A percentile compares a stretch with the other conserved stretches of the same genome.
Conservation (phyloP, 2,888 invertebrate species). For the Stegana nigrithorax region DNA sequence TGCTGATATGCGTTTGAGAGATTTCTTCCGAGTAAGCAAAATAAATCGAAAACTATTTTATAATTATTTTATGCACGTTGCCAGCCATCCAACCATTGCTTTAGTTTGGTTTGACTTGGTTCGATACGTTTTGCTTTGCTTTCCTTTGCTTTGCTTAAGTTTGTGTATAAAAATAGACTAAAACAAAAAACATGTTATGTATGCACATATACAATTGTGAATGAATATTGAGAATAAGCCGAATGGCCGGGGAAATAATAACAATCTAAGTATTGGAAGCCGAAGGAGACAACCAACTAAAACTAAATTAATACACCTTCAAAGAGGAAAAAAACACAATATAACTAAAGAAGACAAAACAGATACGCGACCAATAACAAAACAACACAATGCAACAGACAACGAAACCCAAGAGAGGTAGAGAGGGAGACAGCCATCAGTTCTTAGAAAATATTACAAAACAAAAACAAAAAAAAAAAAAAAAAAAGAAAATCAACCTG, state of each 20-base stretch:
- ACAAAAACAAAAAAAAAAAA: too few relatives aligned
- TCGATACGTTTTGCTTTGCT: too few relatives aligned
- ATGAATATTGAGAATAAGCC: slow-evolving; percentile 39
- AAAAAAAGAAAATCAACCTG: too few relatives aligned
- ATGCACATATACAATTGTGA: slow-evolving; percentile 52
- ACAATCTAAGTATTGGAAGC: slow-evolving; percentile 17
- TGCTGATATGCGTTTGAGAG: background rate
- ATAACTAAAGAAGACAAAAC: slow-evolving; percentile 21
- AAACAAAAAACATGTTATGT: background rate
- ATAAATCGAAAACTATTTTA: too few relatives aligned
- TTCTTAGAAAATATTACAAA: too few relatives aligned
- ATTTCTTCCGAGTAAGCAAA: background rate
- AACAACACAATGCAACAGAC: slow-evolving; percentile 18
- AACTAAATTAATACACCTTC: slow-evolving; percentile 44
- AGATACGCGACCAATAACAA: background rate
- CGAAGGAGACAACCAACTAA: background rate
- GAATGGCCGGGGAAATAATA: slow-evolving; percentile 14
- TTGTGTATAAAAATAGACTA: slow-evolving; percentile 1
- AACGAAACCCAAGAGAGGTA: slow-evolving; percentile 16
- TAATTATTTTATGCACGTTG: slow-evolving; percentile 16
- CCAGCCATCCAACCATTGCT: too few relatives aligned
- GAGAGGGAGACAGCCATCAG: background rate
- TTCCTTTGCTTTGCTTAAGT: background rate
- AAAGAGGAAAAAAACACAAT: slow-evolving; percentile 29
- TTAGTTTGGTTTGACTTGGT: too few relatives aligned